phyloP scores from a whole-genome alignment of 2,113 vertebrate species.

The Coptodon bakossiorum region DNA sequence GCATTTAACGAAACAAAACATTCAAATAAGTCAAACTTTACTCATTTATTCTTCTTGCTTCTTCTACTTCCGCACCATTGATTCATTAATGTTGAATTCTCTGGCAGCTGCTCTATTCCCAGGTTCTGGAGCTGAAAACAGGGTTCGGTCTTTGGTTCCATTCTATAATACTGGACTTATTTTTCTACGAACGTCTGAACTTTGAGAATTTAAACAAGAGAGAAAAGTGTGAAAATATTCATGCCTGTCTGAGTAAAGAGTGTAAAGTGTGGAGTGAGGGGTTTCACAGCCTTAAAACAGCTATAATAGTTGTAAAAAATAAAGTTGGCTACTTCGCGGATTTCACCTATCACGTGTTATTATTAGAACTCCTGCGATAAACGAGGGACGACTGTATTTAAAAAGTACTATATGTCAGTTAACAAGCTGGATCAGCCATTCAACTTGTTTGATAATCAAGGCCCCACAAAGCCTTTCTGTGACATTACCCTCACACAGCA shows the following conservation, averaged over 20 bases:
- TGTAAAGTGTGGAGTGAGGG: not conserved
- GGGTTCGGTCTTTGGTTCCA: not conserved
- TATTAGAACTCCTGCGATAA: not conserved
- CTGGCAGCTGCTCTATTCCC: not conserved
- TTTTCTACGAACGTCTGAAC: not conserved
- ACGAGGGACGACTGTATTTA: not conserved
- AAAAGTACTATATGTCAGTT: not conserved
- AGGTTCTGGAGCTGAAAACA: not conserved
- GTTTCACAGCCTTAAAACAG: not conserved
- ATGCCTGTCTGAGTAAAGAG: fast-evolving
- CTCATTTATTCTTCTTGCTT: not conserved
- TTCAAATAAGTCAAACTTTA: not conserved
- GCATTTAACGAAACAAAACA: not conserved
- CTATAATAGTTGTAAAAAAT: not conserved
- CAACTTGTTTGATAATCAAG: not conserved
- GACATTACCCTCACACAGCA: not conserved
- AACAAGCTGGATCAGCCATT: not conserved
- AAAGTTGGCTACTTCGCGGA: no score
- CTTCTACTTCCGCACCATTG: fast-evolving
- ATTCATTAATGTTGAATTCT: not conserved
- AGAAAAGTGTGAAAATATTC: not conserved
- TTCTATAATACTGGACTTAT: fast-evolving
- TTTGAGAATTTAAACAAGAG: not conserved
- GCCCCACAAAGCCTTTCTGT: not conserved
- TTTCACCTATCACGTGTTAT: no score